Evolutionary conservation across 2,797 vertebrate genomes (phyloP).

Genomic region (Mionectes olivaceus): DNA sequence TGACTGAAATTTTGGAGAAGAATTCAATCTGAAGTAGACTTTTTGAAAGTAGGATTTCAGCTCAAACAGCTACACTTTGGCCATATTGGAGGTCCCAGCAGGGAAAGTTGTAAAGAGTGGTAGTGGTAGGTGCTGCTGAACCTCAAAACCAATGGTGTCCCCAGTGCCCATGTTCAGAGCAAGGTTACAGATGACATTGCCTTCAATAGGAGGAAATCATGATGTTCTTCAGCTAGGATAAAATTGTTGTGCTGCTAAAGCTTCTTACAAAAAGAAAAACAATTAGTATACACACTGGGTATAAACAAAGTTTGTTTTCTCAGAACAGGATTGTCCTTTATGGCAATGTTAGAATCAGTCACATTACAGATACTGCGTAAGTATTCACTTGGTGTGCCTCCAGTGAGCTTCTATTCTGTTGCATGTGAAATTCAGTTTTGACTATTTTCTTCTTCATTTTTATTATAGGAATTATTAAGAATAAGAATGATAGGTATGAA

Average conservation of each 20-base stretch:
- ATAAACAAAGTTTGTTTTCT: background rate
- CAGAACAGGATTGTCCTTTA: background rate
- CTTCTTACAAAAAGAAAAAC: background rate
- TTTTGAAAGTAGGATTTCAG: background rate
- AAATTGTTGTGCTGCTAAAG: background rate
- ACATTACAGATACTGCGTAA: background rate
- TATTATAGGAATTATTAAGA: slow-evolving; percentile 27
- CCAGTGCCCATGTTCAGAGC: background rate
- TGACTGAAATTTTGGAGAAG: background rate
- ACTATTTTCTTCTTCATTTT: slow-evolving; percentile 36
- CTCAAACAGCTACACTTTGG: background rate
- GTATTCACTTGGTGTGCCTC: background rate
- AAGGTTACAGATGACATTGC: background rate
- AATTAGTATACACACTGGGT: background rate
- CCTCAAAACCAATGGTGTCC: rapidly evolving
- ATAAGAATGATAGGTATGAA: slow-evolving; percentile 39
- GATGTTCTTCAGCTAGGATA: background rate
- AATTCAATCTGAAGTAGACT: background rate
- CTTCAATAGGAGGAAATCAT: background rate
- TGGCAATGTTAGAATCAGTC: background rate
- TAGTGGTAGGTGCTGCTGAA: background rate
- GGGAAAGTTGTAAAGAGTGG: background rate
- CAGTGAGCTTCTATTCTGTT: background rate
- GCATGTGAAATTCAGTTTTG: slow-evolving; percentile 22
- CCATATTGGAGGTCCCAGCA: background rate